These are phyloP conservation scores for Limnephilus auricula DNA, from an alignment of 2,888 invertebrate species.

Conservation along the genomic window DNA sequence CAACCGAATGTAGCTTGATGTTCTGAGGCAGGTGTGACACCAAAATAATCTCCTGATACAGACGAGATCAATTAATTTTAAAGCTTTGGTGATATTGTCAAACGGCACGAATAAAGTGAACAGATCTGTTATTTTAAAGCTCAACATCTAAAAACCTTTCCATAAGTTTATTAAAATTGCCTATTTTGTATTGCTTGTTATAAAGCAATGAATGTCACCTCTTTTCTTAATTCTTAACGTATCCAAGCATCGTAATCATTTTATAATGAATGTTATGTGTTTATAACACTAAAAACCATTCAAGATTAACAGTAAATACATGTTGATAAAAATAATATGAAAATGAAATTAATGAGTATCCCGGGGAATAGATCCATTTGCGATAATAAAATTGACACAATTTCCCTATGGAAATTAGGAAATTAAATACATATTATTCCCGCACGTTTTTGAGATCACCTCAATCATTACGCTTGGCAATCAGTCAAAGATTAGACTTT, in stretches of 20 bases:
- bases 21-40: constrained; percentile 26
- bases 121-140: background rate
- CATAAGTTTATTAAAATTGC: background rate
- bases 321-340: background rate
- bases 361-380: background rate
- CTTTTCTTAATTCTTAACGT: background rate
- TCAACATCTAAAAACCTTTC: background rate
- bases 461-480: too few species aligned
- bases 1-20: constrained; percentile 21
- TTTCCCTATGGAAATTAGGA: background rate
- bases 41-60: constrained; percentile 12
- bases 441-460: too few species aligned
- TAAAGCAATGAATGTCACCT: background rate
- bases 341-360: background rate
- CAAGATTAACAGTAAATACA: background rate
- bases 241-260: background rate
- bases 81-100: background rate
- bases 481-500: too few species aligned
- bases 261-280: background rate
- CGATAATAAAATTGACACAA: background rate
- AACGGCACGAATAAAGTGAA: background rate
- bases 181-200: background rate
- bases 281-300: background rate
- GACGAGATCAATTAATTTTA: background rate
- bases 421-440: too few species aligned